These are phyloP conservation scores for Enoplosus armatus DNA, from an alignment of 2,797 vertebrate species.

Conservation along the genomic window DNA sequence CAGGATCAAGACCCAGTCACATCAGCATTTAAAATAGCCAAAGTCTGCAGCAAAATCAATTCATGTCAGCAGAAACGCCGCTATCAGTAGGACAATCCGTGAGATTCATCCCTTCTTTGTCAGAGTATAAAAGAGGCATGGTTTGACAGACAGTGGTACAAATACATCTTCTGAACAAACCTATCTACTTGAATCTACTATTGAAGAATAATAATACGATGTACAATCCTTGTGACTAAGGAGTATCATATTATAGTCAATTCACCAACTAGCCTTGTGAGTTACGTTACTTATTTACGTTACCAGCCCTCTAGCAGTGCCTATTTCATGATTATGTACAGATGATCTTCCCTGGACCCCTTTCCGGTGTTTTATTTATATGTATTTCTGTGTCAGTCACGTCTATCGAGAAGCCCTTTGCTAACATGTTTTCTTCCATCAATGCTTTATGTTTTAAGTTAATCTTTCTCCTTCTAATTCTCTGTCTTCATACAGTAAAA, in stretches of 20 bases:
- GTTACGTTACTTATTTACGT: background rate
- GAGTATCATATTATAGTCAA: background rate
- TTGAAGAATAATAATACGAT: background rate
- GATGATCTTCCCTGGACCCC: background rate
- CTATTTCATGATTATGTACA: fast-evolving
- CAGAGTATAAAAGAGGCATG: background rate
- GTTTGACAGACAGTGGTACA: background rate
- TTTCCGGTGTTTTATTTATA: no score
- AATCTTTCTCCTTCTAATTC: no score
- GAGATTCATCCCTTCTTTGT: background rate
- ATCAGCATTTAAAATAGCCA: no score
- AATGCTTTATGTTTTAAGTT: no score
- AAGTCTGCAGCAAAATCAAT: background rate
- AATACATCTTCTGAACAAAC: background rate
- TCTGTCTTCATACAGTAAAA: constrained; percentile 4
- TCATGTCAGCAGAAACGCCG: background rate
- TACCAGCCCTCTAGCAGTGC: background rate
- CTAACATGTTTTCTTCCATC: no score
- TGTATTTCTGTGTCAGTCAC: no score
- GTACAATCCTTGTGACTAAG: background rate
- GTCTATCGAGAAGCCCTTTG: no score
- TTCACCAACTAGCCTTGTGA: background rate
- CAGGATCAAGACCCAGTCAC: no score
- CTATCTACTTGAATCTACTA: background rate
- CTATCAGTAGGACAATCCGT: background rate